phyloP scores from a whole-genome alignment of 2,888 invertebrate species.

The Colletes collaris region DNA sequence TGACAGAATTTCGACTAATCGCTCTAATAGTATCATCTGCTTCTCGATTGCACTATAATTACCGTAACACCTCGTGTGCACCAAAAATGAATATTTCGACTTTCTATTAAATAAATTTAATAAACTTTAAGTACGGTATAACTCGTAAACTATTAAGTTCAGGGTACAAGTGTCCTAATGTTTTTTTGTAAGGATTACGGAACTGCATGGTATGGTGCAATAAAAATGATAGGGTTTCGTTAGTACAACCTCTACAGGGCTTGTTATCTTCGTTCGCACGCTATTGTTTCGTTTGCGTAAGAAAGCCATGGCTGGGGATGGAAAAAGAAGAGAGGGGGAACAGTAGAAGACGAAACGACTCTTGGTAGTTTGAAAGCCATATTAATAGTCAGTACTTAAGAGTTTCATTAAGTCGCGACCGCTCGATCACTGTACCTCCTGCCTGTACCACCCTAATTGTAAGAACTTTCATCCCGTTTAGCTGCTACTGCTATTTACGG shows the following conservation, averaged over 20 bases:
- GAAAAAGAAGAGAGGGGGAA: constrained; percentile 19
- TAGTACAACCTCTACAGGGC: background rate
- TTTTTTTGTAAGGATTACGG: too few species aligned
- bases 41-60: too few species aligned
- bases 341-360: constrained; percentile 49
- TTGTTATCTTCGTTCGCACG: too few species aligned
- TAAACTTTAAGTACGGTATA: background rate
- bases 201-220: too few species aligned
- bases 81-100: too few species aligned
- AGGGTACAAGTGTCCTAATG: too few species aligned
- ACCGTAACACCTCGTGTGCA: too few species aligned
- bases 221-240: background rate
- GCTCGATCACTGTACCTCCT: constrained; percentile 76
- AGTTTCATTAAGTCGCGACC: constrained; percentile 82
- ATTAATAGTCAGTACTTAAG: constrained; percentile 81
- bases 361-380: constrained; percentile 76
- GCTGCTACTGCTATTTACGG: constrained; percentile 41
- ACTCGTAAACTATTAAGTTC: background rate
- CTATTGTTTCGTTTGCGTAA: constrained; percentile 27
- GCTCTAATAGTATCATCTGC: too few species aligned
- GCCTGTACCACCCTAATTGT: constrained; percentile 68
- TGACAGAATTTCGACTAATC: too few species aligned
- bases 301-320: constrained; percentile 14
- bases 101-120: too few species aligned
- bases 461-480: constrained; percentile 66